phyloP scores from a whole-genome alignment of 2,888 invertebrate genomes.

The Hanleya hanleyi region DNA sequence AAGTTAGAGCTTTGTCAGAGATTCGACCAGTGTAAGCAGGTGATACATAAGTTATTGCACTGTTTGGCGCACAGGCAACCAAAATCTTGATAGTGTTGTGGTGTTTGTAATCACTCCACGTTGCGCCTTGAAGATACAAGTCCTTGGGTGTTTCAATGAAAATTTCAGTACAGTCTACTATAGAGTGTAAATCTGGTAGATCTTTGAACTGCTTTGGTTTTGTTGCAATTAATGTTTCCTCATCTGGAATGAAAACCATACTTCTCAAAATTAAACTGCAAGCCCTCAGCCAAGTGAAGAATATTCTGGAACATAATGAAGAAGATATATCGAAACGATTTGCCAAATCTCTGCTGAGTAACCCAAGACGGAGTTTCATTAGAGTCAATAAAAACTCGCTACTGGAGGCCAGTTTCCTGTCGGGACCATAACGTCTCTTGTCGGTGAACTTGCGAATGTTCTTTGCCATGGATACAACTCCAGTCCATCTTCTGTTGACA shows the following conservation, averaged over 20 bases:
- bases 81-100: slow-evolving; percentile 44
- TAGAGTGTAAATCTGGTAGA: slow-evolving; percentile 25
- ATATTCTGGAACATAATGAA: slow-evolving; percentile 24
- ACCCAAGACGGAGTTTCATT: slow-evolving; percentile 6
- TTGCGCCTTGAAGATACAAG: slow-evolving; percentile 25
- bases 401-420: slow-evolving; percentile 27
- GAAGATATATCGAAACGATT: slow-evolving; percentile 31
- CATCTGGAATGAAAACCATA: slow-evolving; percentile 21
- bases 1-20: slow-evolving; percentile 35
- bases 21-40: slow-evolving; percentile 35
- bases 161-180: slow-evolving; percentile 21
- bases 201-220: slow-evolving; percentile 25
- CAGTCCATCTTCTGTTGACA: slow-evolving; percentile 34
- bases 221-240: slow-evolving; percentile 24
- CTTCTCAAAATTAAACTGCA: slow-evolving; percentile 6
- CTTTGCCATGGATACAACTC: slow-evolving; percentile 15
- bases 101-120: slow-evolving; percentile 46
- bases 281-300: slow-evolving; percentile 31
- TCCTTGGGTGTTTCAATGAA: slow-evolving; percentile 38
- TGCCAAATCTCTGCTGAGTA: slow-evolving; percentile 20
- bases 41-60: slow-evolving; percentile 32
- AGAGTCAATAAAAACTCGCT: slow-evolving; percentile 30
- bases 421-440: slow-evolving; percentile 21
- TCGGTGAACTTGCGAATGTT: slow-evolving; percentile 11
- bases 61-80: slow-evolving; percentile 36